Evolutionary conservation across 2,113 vertebrate species (phyloP), one percentile per base, ranked within the genome.

Genomic region (Alexandromys fortis): DNA sequence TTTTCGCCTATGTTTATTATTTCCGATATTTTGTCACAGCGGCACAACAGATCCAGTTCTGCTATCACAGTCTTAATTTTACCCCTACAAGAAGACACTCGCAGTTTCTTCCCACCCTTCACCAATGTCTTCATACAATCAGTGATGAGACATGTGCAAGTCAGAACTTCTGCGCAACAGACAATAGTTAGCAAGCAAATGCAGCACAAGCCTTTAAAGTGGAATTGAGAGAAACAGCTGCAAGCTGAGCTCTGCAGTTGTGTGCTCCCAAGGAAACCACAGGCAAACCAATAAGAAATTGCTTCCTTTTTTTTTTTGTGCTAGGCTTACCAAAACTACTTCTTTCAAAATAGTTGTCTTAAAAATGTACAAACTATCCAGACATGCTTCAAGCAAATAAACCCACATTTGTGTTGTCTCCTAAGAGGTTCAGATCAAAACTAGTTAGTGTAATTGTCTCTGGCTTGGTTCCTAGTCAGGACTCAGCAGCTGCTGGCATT

Each of bases 321-420:
- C n/a, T 70, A 67, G 2, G 26, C 38, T 33, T 24, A 42, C 13
- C 47, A 75, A 92, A 52, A 5, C 65, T 92, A 79, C 38, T 70
- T 55, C 42, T 78, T 70, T 86, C 24, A 47, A 9, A 61, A 47
- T n/a, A 38, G 21, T 49, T 38, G 19, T 77, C 49, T 88, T 70
- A 86, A 96, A 70, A 91, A 30, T 72, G 49, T 70, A 52, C 9
- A 38, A 95, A 70, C 91, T 28, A 45, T n/a, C 22, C 35, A 79
- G 13, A 91, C 16, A 76, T n/a, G 38, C 11, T 58, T 72, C 45
- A 91, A 78, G 38, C 42, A 96, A 79, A 75, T 49, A 81, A 90
- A 22, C 28, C 42, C 26, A 24, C 67, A 76, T 91, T 75, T 89
- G 38, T 86, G 73, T 75, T 52, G 38, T 42, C 89, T 85, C 16